phyloP scores from a whole-genome alignment of 2,113 vertebrate species.

The Eolophus roseicapilla region DNA sequence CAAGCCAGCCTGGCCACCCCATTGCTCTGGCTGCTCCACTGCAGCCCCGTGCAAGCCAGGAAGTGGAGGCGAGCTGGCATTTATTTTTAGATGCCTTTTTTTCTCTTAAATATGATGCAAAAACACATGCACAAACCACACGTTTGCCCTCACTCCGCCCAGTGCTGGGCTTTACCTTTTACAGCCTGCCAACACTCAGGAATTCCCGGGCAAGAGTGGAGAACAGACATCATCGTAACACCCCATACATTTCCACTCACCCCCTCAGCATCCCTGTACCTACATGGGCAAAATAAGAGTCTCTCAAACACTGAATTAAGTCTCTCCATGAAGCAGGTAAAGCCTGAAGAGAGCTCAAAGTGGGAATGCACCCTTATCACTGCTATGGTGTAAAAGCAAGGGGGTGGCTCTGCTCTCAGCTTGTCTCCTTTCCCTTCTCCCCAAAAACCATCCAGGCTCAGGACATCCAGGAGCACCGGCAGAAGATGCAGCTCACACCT shows the following conservation, averaged over 20 bases:
- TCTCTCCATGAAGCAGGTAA: not conserved
- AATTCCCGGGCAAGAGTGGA: not conserved
- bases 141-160: not conserved
- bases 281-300: not conserved
- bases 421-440: not conserved
- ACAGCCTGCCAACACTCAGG: not conserved
- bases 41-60: not conserved
- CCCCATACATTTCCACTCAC: not conserved
- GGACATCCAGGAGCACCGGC: not conserved
- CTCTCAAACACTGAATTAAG: not conserved
- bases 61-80: not conserved
- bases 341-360: not conserved
- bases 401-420: not conserved
- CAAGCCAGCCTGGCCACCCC: accelerated
- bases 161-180: not conserved
- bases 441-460: not conserved
- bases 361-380: accelerated
- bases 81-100: conserved; percentile 34
- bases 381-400: not conserved
- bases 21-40: not conserved
- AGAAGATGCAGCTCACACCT: not conserved
- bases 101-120: not conserved
- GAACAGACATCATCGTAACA: not conserved
- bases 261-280: not conserved
- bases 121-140: not conserved